A percentile compares a stretch with the other conserved stretches of the same genome.
These are phyloP conservation scores for Rhinogobius similis DNA, from an alignment of 2,113 vertebrate genomes.

Conservation along the genomic window DNA sequence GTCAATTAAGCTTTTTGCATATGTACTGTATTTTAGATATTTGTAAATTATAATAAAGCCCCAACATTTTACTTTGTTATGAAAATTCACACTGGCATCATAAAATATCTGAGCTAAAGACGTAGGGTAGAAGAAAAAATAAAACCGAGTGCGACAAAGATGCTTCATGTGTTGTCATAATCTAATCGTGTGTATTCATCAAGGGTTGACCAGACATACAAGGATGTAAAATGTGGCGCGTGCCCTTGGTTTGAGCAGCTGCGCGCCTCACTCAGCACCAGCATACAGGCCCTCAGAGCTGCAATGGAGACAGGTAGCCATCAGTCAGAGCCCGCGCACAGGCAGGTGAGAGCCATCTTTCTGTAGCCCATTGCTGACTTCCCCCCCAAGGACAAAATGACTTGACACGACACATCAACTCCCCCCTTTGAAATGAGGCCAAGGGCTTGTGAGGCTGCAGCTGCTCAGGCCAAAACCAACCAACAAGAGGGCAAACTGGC, in stretches of 20 bases:
- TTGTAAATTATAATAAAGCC: not conserved
- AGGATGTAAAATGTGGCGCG: slow-evolving; percentile 13
- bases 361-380: slow-evolving; percentile 79
- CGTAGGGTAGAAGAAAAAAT: not conserved
- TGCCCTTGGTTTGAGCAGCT: slow-evolving; percentile 70
- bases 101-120: not conserved
- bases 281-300: slow-evolving; percentile 77
- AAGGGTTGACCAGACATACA: slow-evolving; percentile 31
- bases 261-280: slow-evolving; percentile 68
- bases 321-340: slow-evolving; percentile 81
- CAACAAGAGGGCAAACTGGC: slow-evolving; percentile 43
- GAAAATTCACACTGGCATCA: not conserved
- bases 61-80: too few species aligned
- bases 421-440: slow-evolving; percentile 67
- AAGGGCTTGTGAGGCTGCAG: slow-evolving; percentile 68
- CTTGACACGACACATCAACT: slow-evolving; percentile 82
- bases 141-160: not conserved
- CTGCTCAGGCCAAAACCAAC: slow-evolving; percentile 61
- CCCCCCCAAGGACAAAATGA: slow-evolving; percentile 87
- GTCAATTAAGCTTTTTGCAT: not conserved
- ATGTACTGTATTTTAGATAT: not conserved
- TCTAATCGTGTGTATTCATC: slow-evolving; percentile 8
- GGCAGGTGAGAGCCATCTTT: slow-evolving; percentile 87
- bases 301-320: slow-evolving; percentile 77
- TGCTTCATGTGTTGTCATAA: slow-evolving; percentile 3